phyloP scores from a whole-genome alignment of 2,797 vertebrate genomes.

The Cryptoblepharus egeriae region DNA sequence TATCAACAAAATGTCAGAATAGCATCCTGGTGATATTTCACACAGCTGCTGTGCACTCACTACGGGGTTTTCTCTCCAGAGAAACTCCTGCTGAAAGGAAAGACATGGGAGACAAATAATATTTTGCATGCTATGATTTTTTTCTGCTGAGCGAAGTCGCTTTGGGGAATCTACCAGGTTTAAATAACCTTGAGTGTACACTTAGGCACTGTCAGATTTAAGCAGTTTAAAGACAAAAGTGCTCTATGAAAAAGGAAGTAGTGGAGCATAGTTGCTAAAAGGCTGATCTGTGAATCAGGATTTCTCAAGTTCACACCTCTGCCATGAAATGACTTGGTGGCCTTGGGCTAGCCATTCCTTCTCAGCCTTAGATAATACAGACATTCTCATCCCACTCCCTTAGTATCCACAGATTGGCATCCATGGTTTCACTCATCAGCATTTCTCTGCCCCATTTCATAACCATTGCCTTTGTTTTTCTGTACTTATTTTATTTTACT shows the following conservation, averaged over 20 bases:
- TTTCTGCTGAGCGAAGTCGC: conserved; percentile 56
- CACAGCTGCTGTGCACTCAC: conserved; percentile 34
- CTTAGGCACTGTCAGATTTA: conserved; percentile 37
- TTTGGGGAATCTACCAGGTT: conserved; percentile 39
- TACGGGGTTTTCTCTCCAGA: conserved; percentile 46
- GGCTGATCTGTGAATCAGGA: too few relatives aligned
- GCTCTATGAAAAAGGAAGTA: neutral
- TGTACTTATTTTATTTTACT: too few relatives aligned
- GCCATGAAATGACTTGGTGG: too few relatives aligned
- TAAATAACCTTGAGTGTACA: conserved; percentile 52
- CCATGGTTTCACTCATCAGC: too few relatives aligned
- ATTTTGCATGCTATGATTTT: conserved; percentile 30
- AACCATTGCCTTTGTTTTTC: too few relatives aligned
- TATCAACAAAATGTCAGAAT: conserved; percentile 71
- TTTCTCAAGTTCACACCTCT: too few relatives aligned
- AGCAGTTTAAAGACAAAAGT: neutral
- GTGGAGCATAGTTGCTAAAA: too few relatives aligned
- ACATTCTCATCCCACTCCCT: too few relatives aligned
- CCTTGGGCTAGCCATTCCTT: too few relatives aligned
- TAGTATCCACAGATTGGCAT: too few relatives aligned
- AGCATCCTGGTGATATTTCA: conserved; percentile 62
- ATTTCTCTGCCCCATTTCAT: too few relatives aligned
- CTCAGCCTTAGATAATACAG: too few relatives aligned
- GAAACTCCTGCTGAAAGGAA: conserved; percentile 49
- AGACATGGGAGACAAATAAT: conserved; percentile 49